Conservation (phyloP, 1,140 invertebrate species). For the Lasaia peninsularis region DNA sequence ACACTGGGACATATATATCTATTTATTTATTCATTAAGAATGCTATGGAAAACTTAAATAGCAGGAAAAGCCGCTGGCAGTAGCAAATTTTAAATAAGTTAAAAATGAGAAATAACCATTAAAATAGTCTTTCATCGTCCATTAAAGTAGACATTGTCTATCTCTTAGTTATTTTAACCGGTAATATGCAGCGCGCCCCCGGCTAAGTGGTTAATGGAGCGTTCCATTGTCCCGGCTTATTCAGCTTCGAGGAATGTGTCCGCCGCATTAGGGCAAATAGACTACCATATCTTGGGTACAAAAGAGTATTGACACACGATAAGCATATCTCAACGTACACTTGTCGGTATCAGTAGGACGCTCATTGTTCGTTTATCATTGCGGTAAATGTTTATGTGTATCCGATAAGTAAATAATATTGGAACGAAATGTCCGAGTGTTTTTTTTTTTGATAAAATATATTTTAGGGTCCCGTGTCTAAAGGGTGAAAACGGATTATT, state of each 20-base stretch:
- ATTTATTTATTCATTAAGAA: no score
- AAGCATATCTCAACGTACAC: conserved; percentile 63
- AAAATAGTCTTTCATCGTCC: background rate
- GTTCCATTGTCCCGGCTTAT: conserved; percentile 54
- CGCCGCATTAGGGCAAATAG: conserved; percentile 67
- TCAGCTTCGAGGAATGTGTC: conserved; percentile 59
- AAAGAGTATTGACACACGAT: conserved; percentile 74
- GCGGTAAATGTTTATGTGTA: conserved; percentile 64
- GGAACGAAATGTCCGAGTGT: background rate
- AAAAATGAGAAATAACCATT: background rate
- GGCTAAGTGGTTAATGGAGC: conserved; percentile 54
- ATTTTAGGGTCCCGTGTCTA: no score
- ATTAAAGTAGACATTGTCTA: conserved; percentile 8
- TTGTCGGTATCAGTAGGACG: conserved; percentile 31
- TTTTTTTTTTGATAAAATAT: no score
- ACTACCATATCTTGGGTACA: conserved; percentile 67
- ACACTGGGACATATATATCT: no score
- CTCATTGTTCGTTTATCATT: conserved; percentile 70
- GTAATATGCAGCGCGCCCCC: conserved; percentile 14
- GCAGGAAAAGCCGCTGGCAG: no score
- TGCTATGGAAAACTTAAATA: background rate
- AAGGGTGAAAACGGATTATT: no score
- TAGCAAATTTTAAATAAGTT: background rate
- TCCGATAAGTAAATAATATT: conserved; percentile 61
- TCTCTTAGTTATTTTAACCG: conserved; percentile 5